A percentile compares a stretch with the other conserved stretches of the same genome.
Evolutionary conservation across 2,888 invertebrate species (phyloP).

Genomic region (Parnassius glacialis): DNA sequence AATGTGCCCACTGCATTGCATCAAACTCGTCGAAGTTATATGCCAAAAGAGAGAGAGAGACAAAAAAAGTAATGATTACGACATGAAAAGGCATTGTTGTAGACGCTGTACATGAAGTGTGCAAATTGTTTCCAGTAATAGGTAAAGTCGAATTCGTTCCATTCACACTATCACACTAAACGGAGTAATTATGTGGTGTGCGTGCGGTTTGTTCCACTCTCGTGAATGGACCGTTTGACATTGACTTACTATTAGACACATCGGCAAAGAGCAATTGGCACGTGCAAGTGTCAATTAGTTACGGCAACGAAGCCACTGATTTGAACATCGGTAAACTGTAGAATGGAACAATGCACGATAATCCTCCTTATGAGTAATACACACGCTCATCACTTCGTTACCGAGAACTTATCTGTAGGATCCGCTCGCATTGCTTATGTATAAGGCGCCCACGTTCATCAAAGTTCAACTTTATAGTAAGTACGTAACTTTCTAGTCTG

Average conservation of each 20-base stretch:
- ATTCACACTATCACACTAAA: constrained; percentile 7
- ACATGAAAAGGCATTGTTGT: constrained; percentile 4
- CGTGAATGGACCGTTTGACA: constrained; percentile 60
- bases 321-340: constrained; percentile 12
- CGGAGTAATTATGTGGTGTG: constrained; percentile 7
- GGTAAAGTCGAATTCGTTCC: background rate
- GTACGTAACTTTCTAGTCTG: background rate
- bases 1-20: constrained; percentile 46
- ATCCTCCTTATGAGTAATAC: constrained; percentile 11
- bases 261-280: constrained; percentile 20
- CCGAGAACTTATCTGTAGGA: background rate
- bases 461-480: constrained; percentile 10
- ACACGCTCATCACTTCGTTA: background rate
- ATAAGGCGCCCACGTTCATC: constrained; percentile 8
- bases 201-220: constrained; percentile 14
- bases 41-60: background rate
- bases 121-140: background rate
- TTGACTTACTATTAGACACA: constrained; percentile 38
- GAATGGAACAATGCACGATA: constrained; percentile 18
- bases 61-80: constrained; percentile 1
- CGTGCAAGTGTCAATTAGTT: constrained; percentile 30
- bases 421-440: constrained; percentile 3
- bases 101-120: background rate
- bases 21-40: constrained; percentile 30
- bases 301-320: constrained; percentile 23